These are phyloP conservation scores for Australoheros facetus DNA, from an alignment of 2,797 vertebrate genomes.

Conservation along the genomic window DNA sequence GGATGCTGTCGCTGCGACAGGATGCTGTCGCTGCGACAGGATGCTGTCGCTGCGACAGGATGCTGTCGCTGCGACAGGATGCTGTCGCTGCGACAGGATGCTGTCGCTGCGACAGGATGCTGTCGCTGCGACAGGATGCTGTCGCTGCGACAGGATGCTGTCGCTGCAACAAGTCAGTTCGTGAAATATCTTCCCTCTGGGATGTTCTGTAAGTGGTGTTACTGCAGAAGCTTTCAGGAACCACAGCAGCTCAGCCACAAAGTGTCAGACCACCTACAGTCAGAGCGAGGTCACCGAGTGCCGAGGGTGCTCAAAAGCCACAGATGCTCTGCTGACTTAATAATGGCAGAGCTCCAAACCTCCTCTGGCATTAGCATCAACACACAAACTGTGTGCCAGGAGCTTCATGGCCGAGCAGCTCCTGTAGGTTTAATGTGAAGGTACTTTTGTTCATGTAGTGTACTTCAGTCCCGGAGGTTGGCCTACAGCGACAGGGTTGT, in stretches of 20 bases:
- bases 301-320: no score
- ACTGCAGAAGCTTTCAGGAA: no score
- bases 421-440: neutral
- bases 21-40: no score
- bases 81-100: no score
- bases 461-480: neutral
- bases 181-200: neutral
- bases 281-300: no score
- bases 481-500: neutral
- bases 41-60: no score
- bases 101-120: no score
- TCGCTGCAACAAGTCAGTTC: no score
- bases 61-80: no score
- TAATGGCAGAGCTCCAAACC: rapidly evolving
- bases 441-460: no score
- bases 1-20: no score
- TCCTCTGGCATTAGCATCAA: neutral
- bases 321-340: neutral
- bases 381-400: neutral
- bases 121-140: no score
- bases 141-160: neutral
- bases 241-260: neutral
- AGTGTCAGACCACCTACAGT: neutral
- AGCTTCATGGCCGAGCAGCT: neutral
- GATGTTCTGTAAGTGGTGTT: neutral